A percentile compares a stretch with the other conserved stretches of the same genome.
Conservation (phyloP, 2,888 invertebrate species). For the Seira ritae region DNA sequence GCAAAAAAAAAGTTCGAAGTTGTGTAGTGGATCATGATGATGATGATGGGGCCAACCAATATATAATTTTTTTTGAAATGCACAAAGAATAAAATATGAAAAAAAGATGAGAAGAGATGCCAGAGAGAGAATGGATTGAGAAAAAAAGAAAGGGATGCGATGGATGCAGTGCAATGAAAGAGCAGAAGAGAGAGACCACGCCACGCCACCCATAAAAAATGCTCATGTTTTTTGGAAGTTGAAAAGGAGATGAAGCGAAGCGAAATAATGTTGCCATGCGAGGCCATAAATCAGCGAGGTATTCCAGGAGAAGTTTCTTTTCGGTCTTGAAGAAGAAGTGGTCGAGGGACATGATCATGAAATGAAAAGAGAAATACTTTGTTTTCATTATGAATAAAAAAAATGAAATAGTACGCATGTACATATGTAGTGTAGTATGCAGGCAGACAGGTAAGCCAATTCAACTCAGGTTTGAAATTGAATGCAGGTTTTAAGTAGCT, state of each 20-base stretch:
- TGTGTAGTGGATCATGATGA: background rate
- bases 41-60: background rate
- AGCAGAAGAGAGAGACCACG: conserved; percentile 31
- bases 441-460: no score
- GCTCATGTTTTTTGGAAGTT: conserved; percentile 69
- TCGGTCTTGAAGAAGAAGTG: conserved; percentile 6
- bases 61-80: conserved; percentile 34
- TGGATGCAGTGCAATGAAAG: conserved; percentile 25
- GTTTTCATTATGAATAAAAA: no score
- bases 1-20: conserved; percentile 6
- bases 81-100: conserved; percentile 43
- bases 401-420: no score
- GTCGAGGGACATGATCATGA: conserved; percentile 33
- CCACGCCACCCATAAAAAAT: conserved; percentile 66
- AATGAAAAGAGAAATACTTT: conserved; percentile 29
- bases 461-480: no score
- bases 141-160: no score
- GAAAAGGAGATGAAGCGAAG: conserved; percentile 72
- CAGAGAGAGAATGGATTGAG: background rate
- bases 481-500: no score
- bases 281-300: conserved; percentile 72
- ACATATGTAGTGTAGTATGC: no score
- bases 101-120: background rate
- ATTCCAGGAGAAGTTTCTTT: conserved; percentile 63
- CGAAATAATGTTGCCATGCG: conserved; percentile 72